A percentile compares a stretch with the other conserved stretches of the same genome.
Conservation (phyloP, 2,888 invertebrate genomes). For the Drosophila putrida region DNA sequence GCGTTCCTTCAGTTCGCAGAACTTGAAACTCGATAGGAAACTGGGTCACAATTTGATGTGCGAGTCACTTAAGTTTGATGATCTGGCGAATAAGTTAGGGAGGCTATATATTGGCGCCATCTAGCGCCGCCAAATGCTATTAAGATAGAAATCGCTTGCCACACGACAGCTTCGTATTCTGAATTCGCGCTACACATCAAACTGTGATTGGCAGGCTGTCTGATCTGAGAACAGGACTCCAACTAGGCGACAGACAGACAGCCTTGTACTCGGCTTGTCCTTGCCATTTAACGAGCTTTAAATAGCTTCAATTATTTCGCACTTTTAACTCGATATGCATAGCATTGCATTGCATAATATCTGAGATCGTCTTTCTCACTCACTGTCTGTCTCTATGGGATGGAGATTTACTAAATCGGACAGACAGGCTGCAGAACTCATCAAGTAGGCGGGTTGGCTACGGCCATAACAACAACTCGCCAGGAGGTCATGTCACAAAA, state of each 20-base stretch:
- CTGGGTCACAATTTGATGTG: constrained; percentile 64
- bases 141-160: constrained; percentile 31
- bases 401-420: constrained; percentile 35
- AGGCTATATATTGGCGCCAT: constrained; percentile 50
- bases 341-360: constrained; percentile 61
- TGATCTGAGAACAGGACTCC: constrained; percentile 15
- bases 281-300: constrained; percentile 67
- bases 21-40: constrained; percentile 58
- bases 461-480: constrained; percentile 62
- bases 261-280: constrained; percentile 60
- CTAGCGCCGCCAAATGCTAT: constrained; percentile 47
- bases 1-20: constrained; percentile 23
- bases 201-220: constrained; percentile 49
- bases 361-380: constrained; percentile 33
- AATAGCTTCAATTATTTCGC: constrained; percentile 73
- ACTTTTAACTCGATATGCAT: constrained; percentile 37
- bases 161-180: neutral
- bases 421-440: constrained; percentile 49
- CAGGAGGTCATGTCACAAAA: constrained; percentile 80
- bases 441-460: constrained; percentile 56
- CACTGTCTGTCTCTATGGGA: constrained; percentile 1
- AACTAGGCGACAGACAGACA: constrained; percentile 22
- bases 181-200: constrained; percentile 30
- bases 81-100: constrained; percentile 53
- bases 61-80: constrained; percentile 71